Evolutionary conservation across 2,113 vertebrate genomes (phyloP).

Genomic region (Coreoperca whiteheadi): DNA sequence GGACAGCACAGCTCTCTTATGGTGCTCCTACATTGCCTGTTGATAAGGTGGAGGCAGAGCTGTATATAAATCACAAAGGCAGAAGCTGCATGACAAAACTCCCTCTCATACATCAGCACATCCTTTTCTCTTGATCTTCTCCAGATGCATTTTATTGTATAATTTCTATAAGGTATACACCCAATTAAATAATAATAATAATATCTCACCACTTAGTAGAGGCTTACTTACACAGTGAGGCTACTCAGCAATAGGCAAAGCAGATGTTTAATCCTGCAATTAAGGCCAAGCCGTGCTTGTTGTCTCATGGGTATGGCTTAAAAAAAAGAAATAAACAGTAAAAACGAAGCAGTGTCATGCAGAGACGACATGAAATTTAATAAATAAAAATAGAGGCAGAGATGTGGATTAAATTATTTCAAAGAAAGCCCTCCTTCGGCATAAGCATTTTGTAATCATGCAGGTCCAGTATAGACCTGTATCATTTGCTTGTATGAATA

Average conservation of each 20-base stretch:
- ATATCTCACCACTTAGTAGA: constrained; percentile 68
- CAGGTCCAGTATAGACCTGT: constrained; percentile 7
- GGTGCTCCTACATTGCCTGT: constrained; percentile 37
- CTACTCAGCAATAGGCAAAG: constrained; percentile 65
- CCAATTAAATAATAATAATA: constrained; percentile 82
- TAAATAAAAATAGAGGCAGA: neutral
- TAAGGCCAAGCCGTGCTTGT: constrained; percentile 58
- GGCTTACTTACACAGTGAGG: constrained; percentile 71
- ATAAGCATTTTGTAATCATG: constrained; percentile 26
- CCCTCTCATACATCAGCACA: constrained; percentile 18
- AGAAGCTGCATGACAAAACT: constrained; percentile 29
- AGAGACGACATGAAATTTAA: constrained; percentile 25
- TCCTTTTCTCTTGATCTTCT: constrained; percentile 41
- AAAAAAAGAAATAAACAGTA: constrained; percentile 49
- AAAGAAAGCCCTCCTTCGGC: neutral
- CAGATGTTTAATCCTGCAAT: constrained; percentile 80
- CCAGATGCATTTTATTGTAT: constrained; percentile 43
- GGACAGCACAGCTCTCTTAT: constrained; percentile 31
- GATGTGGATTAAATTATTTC: constrained; percentile 26
- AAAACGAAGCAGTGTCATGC: constrained; percentile 45
- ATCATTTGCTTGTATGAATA: constrained; percentile 38
- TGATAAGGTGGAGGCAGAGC: constrained; percentile 56
- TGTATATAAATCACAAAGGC: constrained; percentile 29
- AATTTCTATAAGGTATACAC: constrained; percentile 67
- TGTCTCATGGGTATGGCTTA: constrained; percentile 68